Percentiles rank a stretch among this genome's conserved stretches.
Evolutionary conservation across 1,140 invertebrate genomes (phyloP).

Genomic region (Drosophila quadrilineata): DNA sequence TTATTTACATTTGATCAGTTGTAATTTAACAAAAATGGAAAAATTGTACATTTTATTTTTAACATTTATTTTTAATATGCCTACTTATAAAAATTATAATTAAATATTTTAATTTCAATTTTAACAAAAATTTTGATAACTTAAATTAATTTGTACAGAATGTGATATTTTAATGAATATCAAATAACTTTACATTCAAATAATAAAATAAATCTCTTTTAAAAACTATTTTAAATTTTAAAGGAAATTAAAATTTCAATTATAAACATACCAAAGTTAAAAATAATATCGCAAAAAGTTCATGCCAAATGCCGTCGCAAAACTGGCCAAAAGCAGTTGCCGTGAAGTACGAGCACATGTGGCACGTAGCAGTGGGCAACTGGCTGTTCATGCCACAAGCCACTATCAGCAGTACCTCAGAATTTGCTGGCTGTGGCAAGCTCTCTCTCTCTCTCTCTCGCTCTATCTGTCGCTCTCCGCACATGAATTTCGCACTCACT

Average conservation of each 20-base stretch:
- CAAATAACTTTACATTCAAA: not conserved
- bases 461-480: no score
- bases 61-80: no score
- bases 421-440: slow-evolving; percentile 33
- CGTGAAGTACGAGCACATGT: slow-evolving; percentile 22
- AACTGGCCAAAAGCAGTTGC: slow-evolving; percentile 7
- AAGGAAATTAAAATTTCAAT: not conserved
- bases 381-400: slow-evolving; percentile 33
- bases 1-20: no score
- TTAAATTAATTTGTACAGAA: no score
- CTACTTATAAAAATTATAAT: no score
- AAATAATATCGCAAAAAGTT: not conserved
- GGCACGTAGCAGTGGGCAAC: slow-evolving; percentile 9
- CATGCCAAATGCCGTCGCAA: slow-evolving; percentile 4
- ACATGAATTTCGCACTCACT: slow-evolving; percentile 52
- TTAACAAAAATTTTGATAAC: no score
- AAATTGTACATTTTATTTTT: no score
- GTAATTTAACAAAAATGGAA: no score
- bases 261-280: slow-evolving; percentile 5
- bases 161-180: no score
- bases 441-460: no score
- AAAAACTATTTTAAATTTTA: not conserved
- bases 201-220: not conserved
- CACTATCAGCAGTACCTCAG: no score
- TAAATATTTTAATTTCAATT: no score